Base-by-base conservation (phyloP, 2,113 vertebrate genomes). In the Leptobrachium ailaonicum region DNA sequence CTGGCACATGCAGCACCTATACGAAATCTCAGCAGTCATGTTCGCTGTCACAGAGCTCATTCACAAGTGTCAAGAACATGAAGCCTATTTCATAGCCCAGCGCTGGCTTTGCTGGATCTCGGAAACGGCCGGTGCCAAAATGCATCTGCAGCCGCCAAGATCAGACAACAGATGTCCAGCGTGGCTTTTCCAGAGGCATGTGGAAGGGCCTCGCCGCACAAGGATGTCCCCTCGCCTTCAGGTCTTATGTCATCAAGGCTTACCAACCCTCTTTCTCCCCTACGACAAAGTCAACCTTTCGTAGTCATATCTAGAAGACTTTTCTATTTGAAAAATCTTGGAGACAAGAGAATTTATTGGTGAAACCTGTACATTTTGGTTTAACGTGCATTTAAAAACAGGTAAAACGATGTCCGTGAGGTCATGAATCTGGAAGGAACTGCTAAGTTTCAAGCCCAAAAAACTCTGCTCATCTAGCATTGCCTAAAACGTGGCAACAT, bases 121-220 rank as follows among this genome's bases (percentile, higher is more conserved):
- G 20, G 14, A 54, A 20, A 41, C 11, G 1, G 63, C 66, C 20
- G 8, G 41, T 10, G 10, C 13, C 50, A 75, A 73, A 77, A 13
- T 63, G 77, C 72, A 72, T 80, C 82, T 84, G 45, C 53, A 82
- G 79, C 83, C n/a, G 42, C 54, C 64, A 76, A 82, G 76, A 63
- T 64, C 75, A 82, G 56, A n/a, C 10, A 42, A 74, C 72, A 79
- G 68, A 81, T 4, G 54, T 60, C 71, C 45, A 56, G 58, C 42
- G 71, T 11, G 54, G 60, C 41, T 42, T 66, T 56, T 64, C 20
- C 13, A 4, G 50, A 40, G 41, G 63, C n/a, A 40, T 40, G 2
- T 5, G 68, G 12, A 13, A 9, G 20, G 62, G 50, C 0, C 6
- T 47, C 9, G 12, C 53, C n/a, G 6, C 12, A 32, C 7, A 41